Conservation (phyloP, 2,113 vertebrate genomes). For the Falcunculus frontatus region DNA sequence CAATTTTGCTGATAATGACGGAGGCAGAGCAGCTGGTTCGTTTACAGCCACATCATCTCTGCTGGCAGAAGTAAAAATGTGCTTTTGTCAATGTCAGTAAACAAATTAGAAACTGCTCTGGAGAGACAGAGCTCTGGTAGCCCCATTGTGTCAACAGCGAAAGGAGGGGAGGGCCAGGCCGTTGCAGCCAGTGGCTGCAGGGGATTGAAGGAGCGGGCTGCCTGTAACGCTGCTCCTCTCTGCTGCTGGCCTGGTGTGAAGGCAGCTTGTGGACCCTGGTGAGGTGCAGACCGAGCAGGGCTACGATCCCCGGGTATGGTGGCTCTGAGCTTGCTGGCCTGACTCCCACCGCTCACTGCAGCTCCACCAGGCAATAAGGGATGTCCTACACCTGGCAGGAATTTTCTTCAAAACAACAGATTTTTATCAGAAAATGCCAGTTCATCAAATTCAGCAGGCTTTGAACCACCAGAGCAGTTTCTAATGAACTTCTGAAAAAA, state of each 20-base stretch:
- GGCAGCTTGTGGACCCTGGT: background rate
- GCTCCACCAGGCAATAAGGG: background rate
- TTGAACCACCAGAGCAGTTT: background rate
- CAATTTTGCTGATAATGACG: background rate
- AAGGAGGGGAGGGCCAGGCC: background rate
- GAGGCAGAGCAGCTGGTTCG: background rate
- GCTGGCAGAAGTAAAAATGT: conserved; percentile 26
- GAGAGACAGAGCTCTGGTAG: background rate
- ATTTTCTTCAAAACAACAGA: background rate
- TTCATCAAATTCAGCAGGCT: background rate
- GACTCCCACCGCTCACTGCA: background rate
- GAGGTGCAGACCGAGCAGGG: accelerated
- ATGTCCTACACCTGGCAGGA: background rate
- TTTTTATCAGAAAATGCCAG: background rate
- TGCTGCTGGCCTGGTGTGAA: background rate
- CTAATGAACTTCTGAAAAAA: background rate
- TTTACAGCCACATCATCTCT: background rate
- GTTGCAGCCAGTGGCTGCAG: accelerated
- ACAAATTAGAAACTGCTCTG: background rate
- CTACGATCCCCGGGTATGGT: accelerated
- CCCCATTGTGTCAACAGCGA: accelerated
- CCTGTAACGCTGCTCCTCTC: background rate
- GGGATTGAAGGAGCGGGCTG: background rate
- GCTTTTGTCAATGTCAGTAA: background rate
- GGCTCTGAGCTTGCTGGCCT: background rate